phyloP scores from a whole-genome alignment of 2,113 vertebrate genomes.

The Motacilla alba region DNA sequence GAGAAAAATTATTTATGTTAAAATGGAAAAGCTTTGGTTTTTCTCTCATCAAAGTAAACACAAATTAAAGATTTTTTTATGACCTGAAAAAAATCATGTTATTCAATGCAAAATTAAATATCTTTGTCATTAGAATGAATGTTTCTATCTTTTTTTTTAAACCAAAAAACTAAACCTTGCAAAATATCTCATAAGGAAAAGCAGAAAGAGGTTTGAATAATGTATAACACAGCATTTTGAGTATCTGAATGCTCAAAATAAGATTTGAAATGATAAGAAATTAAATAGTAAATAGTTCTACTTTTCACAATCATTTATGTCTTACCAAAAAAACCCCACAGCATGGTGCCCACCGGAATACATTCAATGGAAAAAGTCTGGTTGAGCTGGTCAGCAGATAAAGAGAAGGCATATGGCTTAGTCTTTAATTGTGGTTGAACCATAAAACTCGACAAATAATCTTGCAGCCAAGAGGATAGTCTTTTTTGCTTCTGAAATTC shows the following conservation, averaged over 20 bases:
- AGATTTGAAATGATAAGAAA: neutral
- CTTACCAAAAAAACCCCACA: neutral
- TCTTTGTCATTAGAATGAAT: neutral
- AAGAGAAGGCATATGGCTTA: neutral
- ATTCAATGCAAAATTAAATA: neutral
- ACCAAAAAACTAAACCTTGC: neutral
- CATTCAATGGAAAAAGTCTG: neutral
- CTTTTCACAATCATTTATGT: neutral
- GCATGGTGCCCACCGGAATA: neutral
- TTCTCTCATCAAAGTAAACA: neutral
- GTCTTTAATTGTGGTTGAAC: neutral
- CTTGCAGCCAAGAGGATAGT: neutral
- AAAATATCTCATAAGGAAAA: neutral
- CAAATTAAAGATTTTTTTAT: neutral
- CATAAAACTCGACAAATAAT: neutral
- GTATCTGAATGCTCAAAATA: neutral
- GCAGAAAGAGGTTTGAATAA: neutral
- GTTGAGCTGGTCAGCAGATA: neutral
- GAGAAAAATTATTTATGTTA: neutral
- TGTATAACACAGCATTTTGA: neutral
- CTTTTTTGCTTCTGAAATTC: neutral
- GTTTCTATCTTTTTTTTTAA: neutral
- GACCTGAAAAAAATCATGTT: neutral
- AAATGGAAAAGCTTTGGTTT: neutral
- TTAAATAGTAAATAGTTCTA: neutral